Evolutionary conservation across 2,888 invertebrate species (phyloP), one percentile per base, ranked within the genome.

Genomic region (Aphodius granarius): DNA sequence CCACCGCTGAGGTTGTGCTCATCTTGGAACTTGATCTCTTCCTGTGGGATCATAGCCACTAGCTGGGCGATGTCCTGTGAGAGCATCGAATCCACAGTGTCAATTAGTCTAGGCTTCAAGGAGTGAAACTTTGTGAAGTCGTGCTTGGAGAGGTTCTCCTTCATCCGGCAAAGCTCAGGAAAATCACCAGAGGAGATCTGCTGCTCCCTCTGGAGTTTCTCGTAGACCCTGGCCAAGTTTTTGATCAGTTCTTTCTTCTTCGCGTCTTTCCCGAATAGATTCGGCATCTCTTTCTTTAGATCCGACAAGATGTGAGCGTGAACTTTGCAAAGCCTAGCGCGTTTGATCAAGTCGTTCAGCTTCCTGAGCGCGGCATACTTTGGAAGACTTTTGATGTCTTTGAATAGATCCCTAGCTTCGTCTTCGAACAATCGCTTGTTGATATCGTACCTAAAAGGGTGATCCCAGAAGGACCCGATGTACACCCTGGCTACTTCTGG

Each of bases 401-500:
- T 92, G 88, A 98, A 97, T 77, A 98, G 90, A 88, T 98, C 98
- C 85, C 97, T 96, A 85, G 97, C 96, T 87, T 98, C 98, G 81
- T 96, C 97, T 87, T 97, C 97, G 86, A 97, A 97, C 23, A 97
- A 89, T 78, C 94, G 92, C 81, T 98, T 91, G 86, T 99, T 99
- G 76, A 94, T 93, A 88, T 98, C 98, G 86, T 94, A 97, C 81
- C 97, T 92, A 62, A 99, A 89, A 0, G 98, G 98, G 83, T 98
- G 94, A 87, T 99, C 98, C 99, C 99, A 99, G 89, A 99, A 99
- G 3, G 98, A 97, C 17, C 99, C 99, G 81, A 99, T 98, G 86
- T 98, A 99, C 1, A 99, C 99, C 74, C 99, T 90, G 0, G 98
- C 97, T n/a, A 99, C 99, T 90, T 99, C 99, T 0, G 99, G 99